Conservation (phyloP, 2,888 invertebrate genomes). For the Spodoptera picta region DNA sequence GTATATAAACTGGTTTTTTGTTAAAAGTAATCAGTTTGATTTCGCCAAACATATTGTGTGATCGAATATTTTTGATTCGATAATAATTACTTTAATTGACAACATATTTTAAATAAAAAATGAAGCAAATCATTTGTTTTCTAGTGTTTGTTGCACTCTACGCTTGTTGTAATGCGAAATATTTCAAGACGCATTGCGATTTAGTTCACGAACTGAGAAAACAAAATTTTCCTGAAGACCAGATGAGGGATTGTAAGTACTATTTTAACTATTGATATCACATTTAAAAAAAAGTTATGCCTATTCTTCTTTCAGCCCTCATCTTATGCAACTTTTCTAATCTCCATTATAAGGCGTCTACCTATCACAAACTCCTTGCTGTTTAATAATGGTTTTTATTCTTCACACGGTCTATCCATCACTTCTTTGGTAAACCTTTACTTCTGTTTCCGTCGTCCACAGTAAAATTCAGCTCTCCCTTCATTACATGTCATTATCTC, state of each 20-base stretch:
- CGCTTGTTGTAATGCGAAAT: conserved; percentile 21
- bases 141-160: conserved; percentile 7
- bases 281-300: too few relatives aligned
- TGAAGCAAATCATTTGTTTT: conserved; percentile 41
- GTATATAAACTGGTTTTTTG: neutral
- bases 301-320: too few relatives aligned
- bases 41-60: neutral
- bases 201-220: conserved; percentile 41
- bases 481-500: too few relatives aligned
- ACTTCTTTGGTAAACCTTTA: too few relatives aligned
- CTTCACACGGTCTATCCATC: too few relatives aligned
- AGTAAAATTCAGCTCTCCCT: too few relatives aligned
- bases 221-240: conserved; percentile 54
- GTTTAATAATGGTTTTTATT: too few relatives aligned
- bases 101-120: conserved; percentile 23
- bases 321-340: too few relatives aligned
- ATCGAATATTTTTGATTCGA: neutral
- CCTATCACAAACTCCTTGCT: too few relatives aligned
- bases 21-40: conserved; percentile 5
- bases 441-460: too few relatives aligned
- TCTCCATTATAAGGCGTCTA: too few relatives aligned
- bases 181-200: conserved; percentile 39
- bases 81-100: too few relatives aligned
- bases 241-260: conserved; percentile 42
- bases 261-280: neutral